Evolutionary conservation across 2,797 vertebrate species (phyloP).

Genomic region (Heliangelus exortis): DNA sequence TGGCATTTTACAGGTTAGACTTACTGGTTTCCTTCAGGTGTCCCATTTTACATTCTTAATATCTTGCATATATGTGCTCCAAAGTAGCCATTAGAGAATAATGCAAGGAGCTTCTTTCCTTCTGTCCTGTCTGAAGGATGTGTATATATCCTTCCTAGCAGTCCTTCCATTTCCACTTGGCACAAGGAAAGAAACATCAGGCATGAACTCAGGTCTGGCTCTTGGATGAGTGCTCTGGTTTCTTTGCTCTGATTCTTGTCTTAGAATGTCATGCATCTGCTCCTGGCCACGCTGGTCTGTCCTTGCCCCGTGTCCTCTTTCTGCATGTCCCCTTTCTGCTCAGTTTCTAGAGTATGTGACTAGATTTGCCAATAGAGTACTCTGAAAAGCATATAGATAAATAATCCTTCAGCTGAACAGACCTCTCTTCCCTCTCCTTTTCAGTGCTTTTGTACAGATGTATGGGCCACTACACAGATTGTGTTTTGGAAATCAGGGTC

Average conservation of each 20-base stretch:
- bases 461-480: not conserved
- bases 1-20: not conserved
- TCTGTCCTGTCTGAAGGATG: not conserved
- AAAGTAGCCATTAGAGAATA: not conserved
- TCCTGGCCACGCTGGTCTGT: not conserved
- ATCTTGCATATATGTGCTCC: not conserved
- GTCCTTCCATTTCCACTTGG: not conserved
- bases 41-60: not conserved
- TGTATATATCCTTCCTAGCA: not conserved
- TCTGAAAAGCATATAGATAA: not conserved
- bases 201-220: not conserved
- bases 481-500: not conserved
- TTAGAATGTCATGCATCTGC: not conserved
- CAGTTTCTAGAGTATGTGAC: not conserved
- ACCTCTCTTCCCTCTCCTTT: not conserved
- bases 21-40: not conserved
- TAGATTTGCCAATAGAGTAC: not conserved
- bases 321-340: not conserved
- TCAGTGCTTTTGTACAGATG: not conserved
- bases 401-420: not conserved
- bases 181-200: not conserved
- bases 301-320: not conserved
- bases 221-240: not conserved
- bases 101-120: not conserved
- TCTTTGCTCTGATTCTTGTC: constrained; percentile 56